Evolutionary conservation across 2,113 vertebrate species (phyloP).

Genomic region (Alligator mississippiensis): DNA sequence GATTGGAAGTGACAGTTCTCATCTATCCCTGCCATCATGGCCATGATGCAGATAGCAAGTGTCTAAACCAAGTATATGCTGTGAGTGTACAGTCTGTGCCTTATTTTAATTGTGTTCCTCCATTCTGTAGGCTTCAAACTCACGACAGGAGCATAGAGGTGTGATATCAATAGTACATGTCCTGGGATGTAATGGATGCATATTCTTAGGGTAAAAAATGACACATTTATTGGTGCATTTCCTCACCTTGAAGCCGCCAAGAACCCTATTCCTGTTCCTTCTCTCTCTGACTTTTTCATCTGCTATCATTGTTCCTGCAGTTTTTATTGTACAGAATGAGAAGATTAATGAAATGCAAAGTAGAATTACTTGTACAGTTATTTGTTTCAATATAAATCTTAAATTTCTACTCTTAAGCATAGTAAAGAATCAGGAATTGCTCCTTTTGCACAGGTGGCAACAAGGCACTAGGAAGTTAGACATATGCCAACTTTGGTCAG

Average conservation of each 20-base stretch:
- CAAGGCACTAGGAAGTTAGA: neutral
- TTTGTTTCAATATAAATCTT: neutral
- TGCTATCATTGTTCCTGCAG: neutral
- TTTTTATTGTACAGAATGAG: neutral
- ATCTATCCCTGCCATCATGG: neutral
- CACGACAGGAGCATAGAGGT: neutral
- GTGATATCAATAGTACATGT: neutral
- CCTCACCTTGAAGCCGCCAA: neutral
- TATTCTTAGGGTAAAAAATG: neutral
- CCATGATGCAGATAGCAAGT: neutral
- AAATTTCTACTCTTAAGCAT: neutral
- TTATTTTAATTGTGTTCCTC: neutral
- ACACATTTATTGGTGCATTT: neutral
- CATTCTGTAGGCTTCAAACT: neutral
- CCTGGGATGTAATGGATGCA: neutral
- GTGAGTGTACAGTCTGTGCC: neutral
- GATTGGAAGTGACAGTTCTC: no score
- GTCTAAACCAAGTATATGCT: neutral
- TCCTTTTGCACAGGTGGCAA: neutral
- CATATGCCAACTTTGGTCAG: neutral
- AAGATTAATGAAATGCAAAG: neutral
- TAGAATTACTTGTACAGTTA: neutral
- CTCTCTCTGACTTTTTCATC: no score
- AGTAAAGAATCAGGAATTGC: neutral
- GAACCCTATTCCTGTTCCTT: neutral